Evolutionary conservation across 1,140 invertebrate species (phyloP), one percentile per base, ranked within the genome.

Genomic region (Microplitis demolitor): DNA sequence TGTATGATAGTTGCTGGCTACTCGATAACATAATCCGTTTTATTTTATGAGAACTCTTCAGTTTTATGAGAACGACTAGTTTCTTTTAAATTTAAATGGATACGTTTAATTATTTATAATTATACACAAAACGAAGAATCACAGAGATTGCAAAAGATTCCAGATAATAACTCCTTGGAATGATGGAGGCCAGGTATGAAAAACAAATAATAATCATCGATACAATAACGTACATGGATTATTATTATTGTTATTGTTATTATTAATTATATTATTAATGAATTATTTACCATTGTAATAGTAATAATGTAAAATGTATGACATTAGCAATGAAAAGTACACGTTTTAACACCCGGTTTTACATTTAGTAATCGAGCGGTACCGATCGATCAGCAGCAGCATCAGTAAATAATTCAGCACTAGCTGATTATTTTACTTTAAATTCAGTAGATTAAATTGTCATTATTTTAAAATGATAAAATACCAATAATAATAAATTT

Each of bases 401-500:
- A 9, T 45, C 39, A 45, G 11, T 45, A 45, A 45, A 45, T 45
- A 45, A 45, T 45, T 45, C 39, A 45, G 39, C 3, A 9, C 0
- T 45, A 11, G 11, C 39, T 56, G 53, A 24, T 13, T 56, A 56
- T 24, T 56, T 24, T 4, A 11, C 4, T 13, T 6, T 56, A 56
- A 24, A 24, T 24, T 56, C 16, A 24, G 35, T 24, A 14, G 62
- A 37, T 64, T 64, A 35, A 56, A 56, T 16, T 45, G 31, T 53
- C 35, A 51, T 5, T 13, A 54, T 61, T 45, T 14, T 63, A 24
- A 60, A 13, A 58, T 24, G 16, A n/a, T 54, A 31, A 16, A 14
- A 53, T 39, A 45, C 16, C 13, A 16, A 39, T 13, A 24, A 60
- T 54, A 66, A 74, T 74, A 62, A 67, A 76, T 88, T 95, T 94